Percentiles rank a stretch among this genome's conserved stretches.
phyloP scores from a whole-genome alignment of 2,113 vertebrate genomes.

The Ammodytes dubius region DNA sequence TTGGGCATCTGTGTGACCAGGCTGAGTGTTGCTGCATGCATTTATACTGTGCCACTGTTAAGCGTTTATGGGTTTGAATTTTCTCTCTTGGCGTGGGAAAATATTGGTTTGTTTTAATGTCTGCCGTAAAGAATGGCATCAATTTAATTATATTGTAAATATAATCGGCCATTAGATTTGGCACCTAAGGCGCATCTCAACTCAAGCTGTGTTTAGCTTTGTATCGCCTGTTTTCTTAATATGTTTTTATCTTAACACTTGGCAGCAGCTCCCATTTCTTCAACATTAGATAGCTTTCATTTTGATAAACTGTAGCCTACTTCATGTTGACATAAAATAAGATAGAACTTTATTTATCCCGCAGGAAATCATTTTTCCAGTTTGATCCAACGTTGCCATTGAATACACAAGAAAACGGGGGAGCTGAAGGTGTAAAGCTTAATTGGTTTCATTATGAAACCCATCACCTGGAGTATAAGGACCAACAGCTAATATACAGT shows the following conservation, averaged over 20 bases:
- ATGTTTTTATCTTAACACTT: constrained; percentile 11
- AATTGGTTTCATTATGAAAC: not conserved
- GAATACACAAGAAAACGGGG: not conserved
- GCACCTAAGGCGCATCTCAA: not conserved
- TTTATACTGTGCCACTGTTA: not conserved
- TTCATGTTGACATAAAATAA: not conserved
- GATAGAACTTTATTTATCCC: no score
- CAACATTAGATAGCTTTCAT: not conserved
- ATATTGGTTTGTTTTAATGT: constrained; percentile 32
- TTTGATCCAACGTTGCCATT: not conserved
- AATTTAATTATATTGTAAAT: constrained; percentile 26
- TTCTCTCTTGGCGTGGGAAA: constrained; percentile 20
- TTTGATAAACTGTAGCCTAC: not conserved
- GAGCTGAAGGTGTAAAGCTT: not conserved
- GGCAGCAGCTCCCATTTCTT: not conserved
- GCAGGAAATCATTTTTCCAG: no score
- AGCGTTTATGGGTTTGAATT: constrained; percentile 60
- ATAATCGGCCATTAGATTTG: constrained; percentile 16
- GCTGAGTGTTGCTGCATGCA: not conserved
- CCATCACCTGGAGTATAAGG: not conserved
- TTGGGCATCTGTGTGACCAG: not conserved
- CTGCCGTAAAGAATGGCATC: constrained; percentile 22
- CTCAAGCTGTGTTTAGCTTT: not conserved
- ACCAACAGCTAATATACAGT: not conserved
- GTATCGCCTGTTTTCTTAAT: not conserved